Percentiles rank a stretch among this genome's conserved stretches.
phyloP scores from a whole-genome alignment of 2,797 vertebrate species.

The Helarctos malayanus region DNA sequence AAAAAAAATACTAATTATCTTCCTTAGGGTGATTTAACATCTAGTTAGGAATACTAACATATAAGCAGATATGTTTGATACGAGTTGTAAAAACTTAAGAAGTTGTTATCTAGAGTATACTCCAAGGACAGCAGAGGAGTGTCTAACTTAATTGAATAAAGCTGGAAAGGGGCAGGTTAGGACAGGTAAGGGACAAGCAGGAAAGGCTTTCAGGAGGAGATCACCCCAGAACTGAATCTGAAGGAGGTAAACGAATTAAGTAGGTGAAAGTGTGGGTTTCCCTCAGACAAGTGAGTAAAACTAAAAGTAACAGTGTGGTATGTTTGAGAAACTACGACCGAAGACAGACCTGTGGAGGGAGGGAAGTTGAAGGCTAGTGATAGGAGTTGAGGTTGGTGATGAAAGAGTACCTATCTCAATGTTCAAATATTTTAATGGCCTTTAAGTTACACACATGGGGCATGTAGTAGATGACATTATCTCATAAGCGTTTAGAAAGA shows the following conservation, averaged over 20 bases:
- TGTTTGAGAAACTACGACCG: neutral
- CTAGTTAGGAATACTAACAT: neutral
- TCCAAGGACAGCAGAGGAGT: neutral
- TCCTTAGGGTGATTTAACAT: neutral
- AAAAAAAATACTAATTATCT: neutral
- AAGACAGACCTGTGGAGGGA: neutral
- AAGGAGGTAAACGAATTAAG: neutral
- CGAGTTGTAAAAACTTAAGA: neutral
- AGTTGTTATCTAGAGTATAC: neutral
- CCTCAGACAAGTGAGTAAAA: rapidly evolving
- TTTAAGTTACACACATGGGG: neutral
- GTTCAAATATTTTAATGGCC: neutral
- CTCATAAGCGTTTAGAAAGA: neutral
- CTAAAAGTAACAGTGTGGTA: neutral
- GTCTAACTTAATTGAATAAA: neutral
- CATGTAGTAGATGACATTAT: neutral
- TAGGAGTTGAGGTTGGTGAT: neutral
- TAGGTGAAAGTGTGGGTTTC: neutral
- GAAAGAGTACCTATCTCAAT: neutral
- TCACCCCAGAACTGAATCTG: neutral
- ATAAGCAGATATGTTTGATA: neutral
- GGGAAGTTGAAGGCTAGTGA: neutral
- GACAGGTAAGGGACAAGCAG: neutral
- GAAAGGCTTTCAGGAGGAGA: neutral
- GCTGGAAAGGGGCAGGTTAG: neutral